Percentiles rank a stretch among this genome's conserved stretches.
Conservation (phyloP, 2,113 vertebrate genomes). For the Ctenomys sociabilis region DNA sequence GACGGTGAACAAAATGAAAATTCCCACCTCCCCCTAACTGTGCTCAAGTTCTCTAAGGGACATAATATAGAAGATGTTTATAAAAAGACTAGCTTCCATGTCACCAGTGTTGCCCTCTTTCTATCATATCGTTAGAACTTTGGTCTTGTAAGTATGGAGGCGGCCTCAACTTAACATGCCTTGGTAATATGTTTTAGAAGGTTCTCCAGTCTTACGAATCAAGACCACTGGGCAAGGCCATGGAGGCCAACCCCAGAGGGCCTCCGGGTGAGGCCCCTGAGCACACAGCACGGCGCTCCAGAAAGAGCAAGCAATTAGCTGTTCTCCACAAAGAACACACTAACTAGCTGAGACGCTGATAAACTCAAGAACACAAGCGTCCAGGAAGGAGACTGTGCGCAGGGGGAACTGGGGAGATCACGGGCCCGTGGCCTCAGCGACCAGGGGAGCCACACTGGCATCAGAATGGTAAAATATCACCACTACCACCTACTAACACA, state of each 20-base stretch:
- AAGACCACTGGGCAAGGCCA: background rate
- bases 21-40: no score
- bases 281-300: background rate
- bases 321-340: no score
- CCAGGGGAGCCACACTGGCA: background rate
- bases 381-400: background rate
- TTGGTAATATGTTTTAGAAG: background rate
- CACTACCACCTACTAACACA: background rate
- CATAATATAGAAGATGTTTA: background rate
- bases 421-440: background rate
- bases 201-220: background rate
- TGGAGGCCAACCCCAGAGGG: background rate
- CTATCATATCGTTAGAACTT: background rate
- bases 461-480: background rate
- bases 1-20: background rate
- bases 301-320: background rate
- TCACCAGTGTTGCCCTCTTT: background rate
- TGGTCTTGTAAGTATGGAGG: background rate
- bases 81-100: background rate
- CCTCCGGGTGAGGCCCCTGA: background rate
- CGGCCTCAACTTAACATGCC: background rate
- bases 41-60: background rate
- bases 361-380: background rate
- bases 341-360: background rate
- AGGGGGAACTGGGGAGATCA: rapidly evolving